Base-by-base conservation (phyloP, 2,888 invertebrate genomes). In the Nemoura dubitans region DNA sequence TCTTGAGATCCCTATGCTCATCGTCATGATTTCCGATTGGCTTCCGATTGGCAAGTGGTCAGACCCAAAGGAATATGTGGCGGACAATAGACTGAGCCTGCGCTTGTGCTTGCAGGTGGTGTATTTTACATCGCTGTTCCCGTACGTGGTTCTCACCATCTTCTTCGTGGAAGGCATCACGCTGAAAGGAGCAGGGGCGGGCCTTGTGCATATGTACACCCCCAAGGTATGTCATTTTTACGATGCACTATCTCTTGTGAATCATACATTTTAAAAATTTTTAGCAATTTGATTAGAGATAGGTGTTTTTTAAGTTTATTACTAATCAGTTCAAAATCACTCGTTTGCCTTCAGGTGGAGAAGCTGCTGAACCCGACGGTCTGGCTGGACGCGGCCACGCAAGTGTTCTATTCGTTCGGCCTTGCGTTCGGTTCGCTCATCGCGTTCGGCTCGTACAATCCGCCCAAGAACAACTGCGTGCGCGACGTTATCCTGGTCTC, bases 381-480 rank as follows among this genome's bases (percentile, higher is more conserved):
- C 0, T 98, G 98, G 98, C 92, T 98, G 90, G 98, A 98, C 91
- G 98, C 98, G 0, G 98, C 98, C 0, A 98, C 98, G 0, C 98
- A 98, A 93, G 98, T 98, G 0, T 98, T 98, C 93, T 98, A 98
- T 92, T 98, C 98, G 0, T 97, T 98, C 91, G 98, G 98, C 0
- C 93, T 98, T 87, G 98, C 98, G 6, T 98, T 98, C 91, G 98
- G 98, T 0, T 98, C 98, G 0, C 93, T 98, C 87, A 98, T 98
- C 90, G 98, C 98, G 0, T 98, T 98, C 91, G 98, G 98, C 86
- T 98, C 98, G 89, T 98, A 98, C 93, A 98, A 98, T 91, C 96
- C 97, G 0, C 96, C 97, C 0, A 96, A 98, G 91, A 98, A 98
- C 93, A 97, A 98, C 93, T 98, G 98, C 91, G 97, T 98, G 85